phyloP scores from a whole-genome alignment of 1,140 invertebrate species.

The Diabrotica undecimpunctata region DNA sequence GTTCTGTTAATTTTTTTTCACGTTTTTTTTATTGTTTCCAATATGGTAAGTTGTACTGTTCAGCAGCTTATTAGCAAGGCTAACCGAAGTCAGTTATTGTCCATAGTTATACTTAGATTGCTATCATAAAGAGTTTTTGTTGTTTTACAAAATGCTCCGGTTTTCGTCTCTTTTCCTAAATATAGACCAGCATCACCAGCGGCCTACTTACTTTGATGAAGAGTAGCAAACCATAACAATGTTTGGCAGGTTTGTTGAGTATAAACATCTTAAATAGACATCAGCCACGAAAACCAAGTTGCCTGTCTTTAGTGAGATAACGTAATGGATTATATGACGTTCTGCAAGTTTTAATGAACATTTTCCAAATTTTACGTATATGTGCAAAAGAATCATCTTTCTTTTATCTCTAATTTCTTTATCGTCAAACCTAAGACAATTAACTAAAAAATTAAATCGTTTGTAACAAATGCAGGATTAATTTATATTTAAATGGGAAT shows the following conservation, averaged over 20 bases:
- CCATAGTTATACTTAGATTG: too few species aligned
- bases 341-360: constrained; percentile 37
- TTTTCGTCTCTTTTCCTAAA: not conserved
- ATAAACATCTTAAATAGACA: not conserved
- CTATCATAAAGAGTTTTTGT: not conserved
- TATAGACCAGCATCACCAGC: not conserved
- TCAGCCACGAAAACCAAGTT: not conserved
- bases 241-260: constrained; percentile 18
- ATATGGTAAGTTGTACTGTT: not conserved
- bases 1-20: not conserved
- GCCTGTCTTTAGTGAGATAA: constrained; percentile 30
- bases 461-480: too few species aligned
- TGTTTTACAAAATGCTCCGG: not conserved
- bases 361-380: constrained; percentile 44
- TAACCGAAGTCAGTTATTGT: not conserved
- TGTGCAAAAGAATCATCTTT: constrained; percentile 41
- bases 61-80: not conserved
- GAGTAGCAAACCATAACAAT: not conserved
- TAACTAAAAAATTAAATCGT: constrained; percentile 44
- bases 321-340: constrained; percentile 29
- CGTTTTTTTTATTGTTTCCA: not conserved
- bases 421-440: constrained; percentile 43
- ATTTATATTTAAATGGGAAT: too few species aligned
- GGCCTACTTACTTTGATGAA: not conserved
- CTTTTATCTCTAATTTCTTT: constrained; percentile 35